A percentile compares a stretch with the other conserved stretches of the same genome.
These are phyloP conservation scores for Actinemys pallida DNA, from an alignment of 2,113 vertebrate species.

Conservation along the genomic window DNA sequence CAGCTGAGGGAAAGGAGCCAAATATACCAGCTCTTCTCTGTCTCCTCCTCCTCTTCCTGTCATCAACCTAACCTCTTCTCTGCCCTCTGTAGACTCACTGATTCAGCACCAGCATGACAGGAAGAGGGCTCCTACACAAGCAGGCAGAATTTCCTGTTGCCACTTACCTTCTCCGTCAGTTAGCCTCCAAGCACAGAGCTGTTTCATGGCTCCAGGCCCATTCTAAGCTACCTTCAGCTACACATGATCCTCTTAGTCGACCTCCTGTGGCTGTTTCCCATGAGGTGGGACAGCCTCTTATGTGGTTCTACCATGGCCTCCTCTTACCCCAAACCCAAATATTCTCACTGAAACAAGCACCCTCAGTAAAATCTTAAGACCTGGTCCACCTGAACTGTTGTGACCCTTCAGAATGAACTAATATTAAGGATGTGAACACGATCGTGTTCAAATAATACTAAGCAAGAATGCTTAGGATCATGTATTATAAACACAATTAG, in stretches of 20 bases:
- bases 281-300: background rate
- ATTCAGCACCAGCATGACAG: no score
- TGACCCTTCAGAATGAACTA: background rate
- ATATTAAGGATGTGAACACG: background rate
- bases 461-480: no score
- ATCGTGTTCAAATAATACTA: background rate
- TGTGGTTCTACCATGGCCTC: background rate
- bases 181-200: background rate
- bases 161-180: background rate
- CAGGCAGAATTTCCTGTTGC: background rate
- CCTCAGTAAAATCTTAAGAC: background rate
- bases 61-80: background rate
- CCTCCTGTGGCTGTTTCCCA: background rate
- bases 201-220: background rate
- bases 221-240: background rate
- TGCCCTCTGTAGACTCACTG: no score
- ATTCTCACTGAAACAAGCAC: background rate
- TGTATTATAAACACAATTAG: no score
- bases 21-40: background rate
- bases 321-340: background rate
- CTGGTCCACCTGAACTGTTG: background rate
- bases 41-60: background rate
- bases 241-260: background rate
- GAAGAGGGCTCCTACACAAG: background rate
- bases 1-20: background rate